Evolutionary conservation across 1,140 invertebrate genomes (phyloP), one percentile per base, ranked within the genome.

Genomic region (Colletes gigas): DNA sequence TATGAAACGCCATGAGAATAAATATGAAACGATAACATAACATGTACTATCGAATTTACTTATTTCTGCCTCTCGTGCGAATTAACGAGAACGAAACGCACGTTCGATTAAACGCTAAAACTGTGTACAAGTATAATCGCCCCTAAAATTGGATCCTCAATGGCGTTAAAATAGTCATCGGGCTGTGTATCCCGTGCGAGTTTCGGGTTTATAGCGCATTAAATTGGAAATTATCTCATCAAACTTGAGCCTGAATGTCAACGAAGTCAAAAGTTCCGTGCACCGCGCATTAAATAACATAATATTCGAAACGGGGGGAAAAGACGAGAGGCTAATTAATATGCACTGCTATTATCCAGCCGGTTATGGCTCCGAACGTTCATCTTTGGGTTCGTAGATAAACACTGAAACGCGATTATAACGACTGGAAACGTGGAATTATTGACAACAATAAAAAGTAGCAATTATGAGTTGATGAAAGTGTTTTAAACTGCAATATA

Each of bases 271-370:
- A 84, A 85, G 78, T 85, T 81, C 71, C 71, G 17, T 39, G 81
- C 47, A 19, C 39, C 30, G 55, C 41, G 71, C 60, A 19, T 84
- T 84, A 71, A 76, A 84, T 71, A 80, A 75, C 82, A 55, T 52
- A 68, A 62, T 66, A 52, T 62, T 69, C 19, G 83, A 66, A 30
- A 70, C 70, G 67, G 17, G 50, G 17, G 47, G 44, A 10, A 50
- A 52, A 54, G 39, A n/a, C 47, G 67, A 69, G 52, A 75, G 21
- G 39, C 67, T 75, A 71, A 84, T 84, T 85, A 84, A 84, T 84
- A 84, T 44, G 60, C 55, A 39, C 15, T 4, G 12, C 30, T 66
- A 75, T 70, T 72, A 63, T 76, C 50, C 63, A 50, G 57, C 59
- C 44, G 57, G 14, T 55, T 59, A 54, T 15, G 57, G 17, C 55